Evolutionary conservation across 1,140 invertebrate genomes (phyloP), one percentile per base, ranked within the genome.

Genomic region (Camponotus floridanus): DNA sequence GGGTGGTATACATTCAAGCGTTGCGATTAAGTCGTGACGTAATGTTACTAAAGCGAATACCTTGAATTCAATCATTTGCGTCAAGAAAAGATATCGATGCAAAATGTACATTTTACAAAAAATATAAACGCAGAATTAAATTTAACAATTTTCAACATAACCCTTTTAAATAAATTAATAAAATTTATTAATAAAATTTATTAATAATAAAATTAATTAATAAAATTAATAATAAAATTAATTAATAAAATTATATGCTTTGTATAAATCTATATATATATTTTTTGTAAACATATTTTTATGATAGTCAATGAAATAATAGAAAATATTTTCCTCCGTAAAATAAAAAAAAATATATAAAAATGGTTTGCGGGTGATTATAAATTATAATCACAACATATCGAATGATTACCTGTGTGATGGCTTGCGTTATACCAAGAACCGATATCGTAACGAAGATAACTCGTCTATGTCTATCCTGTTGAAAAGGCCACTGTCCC

Each of bases 401-500:
- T 5, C 4, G 11, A 70, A 55, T 2, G 36, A 51, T 36, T 36
- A 83, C 79, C 68, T 83, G 68, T 7, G 68, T 8, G 31, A 83
- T 6, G 2, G 26, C 79, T 36, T 83, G 68, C 26, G 79, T 74
- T 74, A 74, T 0, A 18, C 26, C 68, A 9, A 74, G 48, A 36
- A 83, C 2, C 7, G 68, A 61, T 1, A 74, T 0, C 7, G 68
- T 36, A 15, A 26, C 3, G 21, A 83, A 48, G 6, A 83, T 15
- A 48, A 31, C 11, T 8, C 1, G 39, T 8, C 68, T 83, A 1
- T 83, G 0, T 36, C 2, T 74, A 0, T 61, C 2, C 0, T 48
- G 48, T 45, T 83, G 79, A n/a, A 83, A 83, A 1, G 55, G 79
- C 79, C 79, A 83, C 31, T 73, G 68, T 9, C 79, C 68, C 1